A percentile compares a stretch with the other conserved stretches of the same genome.
Evolutionary conservation across 2,113 vertebrate genomes (phyloP).

Genomic region (Albula glossodonta): DNA sequence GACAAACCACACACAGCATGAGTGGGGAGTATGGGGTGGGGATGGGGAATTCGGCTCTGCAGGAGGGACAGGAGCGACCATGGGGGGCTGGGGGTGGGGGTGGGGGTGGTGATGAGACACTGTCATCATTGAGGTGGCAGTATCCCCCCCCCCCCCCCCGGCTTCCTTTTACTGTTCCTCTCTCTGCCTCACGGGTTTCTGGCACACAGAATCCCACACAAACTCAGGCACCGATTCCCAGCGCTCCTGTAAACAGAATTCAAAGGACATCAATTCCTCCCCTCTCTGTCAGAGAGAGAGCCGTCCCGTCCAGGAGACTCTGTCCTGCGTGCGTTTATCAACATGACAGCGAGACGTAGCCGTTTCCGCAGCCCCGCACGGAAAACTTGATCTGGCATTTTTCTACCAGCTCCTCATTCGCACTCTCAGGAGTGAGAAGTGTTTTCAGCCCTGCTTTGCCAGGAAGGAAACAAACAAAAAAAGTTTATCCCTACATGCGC

Average conservation of each 20-base stretch:
- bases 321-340: not conserved
- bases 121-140: not conserved
- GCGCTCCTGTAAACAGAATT: slow-evolving; percentile 5
- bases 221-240: not conserved
- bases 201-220: not conserved
- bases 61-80: too few species aligned
- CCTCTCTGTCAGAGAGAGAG: not conserved
- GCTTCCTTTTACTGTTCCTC: not conserved
- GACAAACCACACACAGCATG: slow-evolving; percentile 51
- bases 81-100: too few species aligned
- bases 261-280: not conserved
- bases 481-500: not conserved
- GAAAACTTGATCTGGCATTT: too few species aligned
- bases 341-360: not conserved
- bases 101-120: not conserved
- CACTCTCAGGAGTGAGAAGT: not conserved
- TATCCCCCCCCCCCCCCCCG: not conserved
- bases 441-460: not conserved
- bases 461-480: not conserved
- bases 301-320: not conserved
- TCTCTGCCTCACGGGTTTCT: not conserved
- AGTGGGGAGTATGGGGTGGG: slow-evolving; percentile 37
- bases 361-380: not conserved
- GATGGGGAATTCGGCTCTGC: too few species aligned
- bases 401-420: not conserved